phyloP scores from a whole-genome alignment of 2,888 invertebrate genomes.

The Anodontia alba region DNA sequence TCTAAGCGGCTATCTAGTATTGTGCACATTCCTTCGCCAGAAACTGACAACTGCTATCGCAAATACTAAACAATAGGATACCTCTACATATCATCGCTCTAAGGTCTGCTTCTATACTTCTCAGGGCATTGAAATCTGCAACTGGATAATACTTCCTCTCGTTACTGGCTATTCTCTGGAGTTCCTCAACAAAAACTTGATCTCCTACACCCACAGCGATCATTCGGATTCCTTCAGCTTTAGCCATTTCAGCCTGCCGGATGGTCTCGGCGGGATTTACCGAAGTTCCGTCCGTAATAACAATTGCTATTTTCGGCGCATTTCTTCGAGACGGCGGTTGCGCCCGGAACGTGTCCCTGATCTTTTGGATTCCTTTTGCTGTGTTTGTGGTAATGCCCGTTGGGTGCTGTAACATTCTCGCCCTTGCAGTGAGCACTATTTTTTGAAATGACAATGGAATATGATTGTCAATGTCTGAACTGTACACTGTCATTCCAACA shows the following conservation, averaged over 20 bases:
- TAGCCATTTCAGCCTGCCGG: conserved; percentile 68
- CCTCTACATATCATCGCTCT: conserved; percentile 75
- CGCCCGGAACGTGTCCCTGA: conserved; percentile 56
- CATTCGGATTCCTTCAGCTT: conserved; percentile 68
- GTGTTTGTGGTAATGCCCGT: conserved; percentile 68
- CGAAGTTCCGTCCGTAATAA: conserved; percentile 77
- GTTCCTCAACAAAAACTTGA: conserved; percentile 71
- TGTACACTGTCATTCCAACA: conserved; percentile 72
- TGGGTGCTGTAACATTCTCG: conserved; percentile 60
- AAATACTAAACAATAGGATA: too few relatives aligned
- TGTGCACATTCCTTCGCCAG: too few relatives aligned
- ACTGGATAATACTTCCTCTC: conserved; percentile 68
- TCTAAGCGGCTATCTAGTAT: too few relatives aligned
- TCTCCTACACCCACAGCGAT: conserved; percentile 75
- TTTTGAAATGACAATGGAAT: conserved; percentile 65
- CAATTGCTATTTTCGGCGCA: conserved; percentile 72
- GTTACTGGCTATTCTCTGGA: conserved; percentile 70
- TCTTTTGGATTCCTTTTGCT: conserved; percentile 59
- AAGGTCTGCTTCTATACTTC: conserved; percentile 67
- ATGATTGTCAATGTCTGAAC: conserved; percentile 71
- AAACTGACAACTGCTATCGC: too few relatives aligned
- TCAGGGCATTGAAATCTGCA: conserved; percentile 68
- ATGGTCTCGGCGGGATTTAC: conserved; percentile 71
- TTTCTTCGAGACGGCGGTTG: conserved; percentile 57
- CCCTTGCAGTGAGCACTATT: conserved; percentile 57